Evolutionary conservation across 2,113 vertebrate species (phyloP).

Genomic region (Chinchilla lanigera): DNA sequence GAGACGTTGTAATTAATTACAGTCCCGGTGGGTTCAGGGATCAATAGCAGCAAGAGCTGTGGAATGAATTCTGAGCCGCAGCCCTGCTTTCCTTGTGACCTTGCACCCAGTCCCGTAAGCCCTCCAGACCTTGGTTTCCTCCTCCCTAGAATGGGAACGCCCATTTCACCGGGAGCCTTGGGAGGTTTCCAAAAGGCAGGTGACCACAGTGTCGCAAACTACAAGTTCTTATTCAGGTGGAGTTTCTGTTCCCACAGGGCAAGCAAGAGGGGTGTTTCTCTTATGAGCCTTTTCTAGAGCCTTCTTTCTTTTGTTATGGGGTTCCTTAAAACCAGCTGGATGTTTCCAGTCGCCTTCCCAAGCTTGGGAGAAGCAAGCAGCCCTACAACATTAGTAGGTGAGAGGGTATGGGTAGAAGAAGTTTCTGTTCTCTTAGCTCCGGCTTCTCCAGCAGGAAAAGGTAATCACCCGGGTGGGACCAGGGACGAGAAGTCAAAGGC

Average conservation of each 20-base stretch:
- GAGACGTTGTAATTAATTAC: slow-evolving; percentile 74
- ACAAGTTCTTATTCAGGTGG: background rate
- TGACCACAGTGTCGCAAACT: background rate
- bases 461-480: background rate
- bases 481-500: background rate
- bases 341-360: background rate
- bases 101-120: background rate
- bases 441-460: background rate
- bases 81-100: background rate
- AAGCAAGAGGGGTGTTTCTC: background rate
- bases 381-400: background rate
- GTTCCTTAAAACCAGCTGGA: background rate
- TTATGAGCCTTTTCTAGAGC: slow-evolving; percentile 19
- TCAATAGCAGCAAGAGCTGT: background rate
- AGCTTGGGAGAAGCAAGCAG: background rate
- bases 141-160: background rate
- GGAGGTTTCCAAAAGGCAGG: background rate
- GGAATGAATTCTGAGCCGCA: background rate
- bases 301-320: slow-evolving; percentile 17
- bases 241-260: background rate
- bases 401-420: too few species aligned
- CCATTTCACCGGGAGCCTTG: background rate
- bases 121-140: background rate
- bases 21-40: background rate
- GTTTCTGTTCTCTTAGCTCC: background rate